Base-by-base conservation (phyloP, 2,888 invertebrate species). In the Coleophora flavipennella region DNA sequence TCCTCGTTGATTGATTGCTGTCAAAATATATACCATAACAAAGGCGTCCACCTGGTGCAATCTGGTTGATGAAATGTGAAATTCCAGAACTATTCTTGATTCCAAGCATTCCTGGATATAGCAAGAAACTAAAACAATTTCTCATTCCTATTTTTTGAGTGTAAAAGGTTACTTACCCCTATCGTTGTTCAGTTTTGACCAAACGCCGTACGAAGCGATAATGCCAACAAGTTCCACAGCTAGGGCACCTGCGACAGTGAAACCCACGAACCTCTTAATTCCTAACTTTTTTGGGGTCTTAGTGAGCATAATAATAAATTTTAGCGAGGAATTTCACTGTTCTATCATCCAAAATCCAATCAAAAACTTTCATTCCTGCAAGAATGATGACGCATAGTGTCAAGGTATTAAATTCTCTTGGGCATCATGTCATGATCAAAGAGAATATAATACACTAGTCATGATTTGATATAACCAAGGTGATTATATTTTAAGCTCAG, bases 121-220 rank as follows among this genome's bases (percentile, higher is more conserved):
- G 20, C 20, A 4, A 20, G 6, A 20, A 20, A 20, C 6, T 3
- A 20, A 20, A 20, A 20, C 20, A 20, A 6, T 6, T 4, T 20
- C 20, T 26, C 1, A 20, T 13, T 31, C n/a, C 20, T 20, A 20
- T 4, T 20, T 20, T 20, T 20, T 3, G 20, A 20, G 20, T 20
- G 20, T 20, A 29, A 9, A 26, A 29, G 13, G 41, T 29, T 38
- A 69, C 80, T 73, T 72, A 92, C 93, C 91, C 86, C 90, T 86
- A 56, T 90, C 88, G 36, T 87, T 87, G 63, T 92, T 92, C 67
- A 92, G 84, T 73, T 87, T 88, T 63, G 85, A 78, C 88, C 91
- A 93, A 53, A 90, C 59, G 44, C 79, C 84, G 75, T 90, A 92
- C 25, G 88, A 85, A 35, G 72, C 87, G 33, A 86, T 80, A 61